Conservation (phyloP, 2,888 invertebrate species). For the Barypeithes pellucidus region DNA sequence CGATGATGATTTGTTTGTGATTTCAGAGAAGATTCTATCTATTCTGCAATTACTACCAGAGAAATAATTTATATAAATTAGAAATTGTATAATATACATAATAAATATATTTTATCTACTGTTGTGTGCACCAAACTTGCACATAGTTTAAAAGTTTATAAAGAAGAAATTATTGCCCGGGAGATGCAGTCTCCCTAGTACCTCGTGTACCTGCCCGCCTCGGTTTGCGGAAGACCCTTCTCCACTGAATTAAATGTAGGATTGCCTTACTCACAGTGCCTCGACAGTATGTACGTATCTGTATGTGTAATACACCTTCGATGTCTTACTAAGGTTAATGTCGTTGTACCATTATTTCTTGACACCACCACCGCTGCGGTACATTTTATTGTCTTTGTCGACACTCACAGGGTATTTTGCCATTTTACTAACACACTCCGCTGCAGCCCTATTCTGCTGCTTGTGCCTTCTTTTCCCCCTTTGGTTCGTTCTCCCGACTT, state of each 20-base stretch:
- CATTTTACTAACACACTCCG: slow-evolving; percentile 64
- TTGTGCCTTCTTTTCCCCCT: slow-evolving; percentile 69
- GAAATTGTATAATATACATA: slow-evolving; percentile 66
- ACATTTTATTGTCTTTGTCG: slow-evolving; percentile 59
- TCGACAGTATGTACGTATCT: slow-evolving; percentile 72
- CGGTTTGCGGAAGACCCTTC: slow-evolving; percentile 69
- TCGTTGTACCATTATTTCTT: slow-evolving; percentile 65
- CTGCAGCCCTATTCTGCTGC: slow-evolving; percentile 67
- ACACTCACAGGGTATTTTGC: slow-evolving; percentile 66
- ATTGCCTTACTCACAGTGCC: slow-evolving; percentile 90
- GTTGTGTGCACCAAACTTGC: slow-evolving; percentile 72
- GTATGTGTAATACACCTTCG: slow-evolving; percentile 69
- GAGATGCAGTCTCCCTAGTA: slow-evolving; percentile 46
- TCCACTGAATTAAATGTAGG: slow-evolving; percentile 83
- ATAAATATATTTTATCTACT: slow-evolving; percentile 72
- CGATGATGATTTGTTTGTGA: slow-evolving; percentile 71
- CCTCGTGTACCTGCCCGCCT: slow-evolving; percentile 64
- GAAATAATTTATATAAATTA: slow-evolving; percentile 66
- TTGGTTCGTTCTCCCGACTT: slow-evolving; percentile 36
- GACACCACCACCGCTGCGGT: slow-evolving; percentile 63
- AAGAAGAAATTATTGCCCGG: slow-evolving; percentile 56
- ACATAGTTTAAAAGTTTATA: slow-evolving; percentile 69
- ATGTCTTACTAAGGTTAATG: slow-evolving; percentile 64
- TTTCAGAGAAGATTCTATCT: slow-evolving; percentile 68
- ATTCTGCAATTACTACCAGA: slow-evolving; percentile 70